These are phyloP conservation scores for Zaprionus lineosus DNA, from an alignment of 2,888 invertebrate genomes.

Conservation along the genomic window DNA sequence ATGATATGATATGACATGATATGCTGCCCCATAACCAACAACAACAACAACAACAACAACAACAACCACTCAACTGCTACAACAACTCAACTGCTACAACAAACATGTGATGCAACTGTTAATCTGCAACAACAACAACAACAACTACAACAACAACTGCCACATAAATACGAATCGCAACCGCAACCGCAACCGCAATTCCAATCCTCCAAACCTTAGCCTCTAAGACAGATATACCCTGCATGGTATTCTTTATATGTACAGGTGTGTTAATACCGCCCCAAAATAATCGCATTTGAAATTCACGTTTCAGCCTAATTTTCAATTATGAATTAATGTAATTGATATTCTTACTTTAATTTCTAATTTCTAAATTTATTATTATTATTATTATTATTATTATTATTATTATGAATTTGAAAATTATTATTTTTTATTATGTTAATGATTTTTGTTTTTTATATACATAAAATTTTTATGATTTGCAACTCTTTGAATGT, in stretches of 20 bases:
- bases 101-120: no score
- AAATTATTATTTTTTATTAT: constrained; percentile 18
- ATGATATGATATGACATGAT: constrained; percentile 19
- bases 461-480: constrained; percentile 19
- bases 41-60: constrained; percentile 37
- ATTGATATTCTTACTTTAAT: constrained; percentile 17
- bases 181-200: constrained; percentile 49
- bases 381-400: constrained; percentile 17
- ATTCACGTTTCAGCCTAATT: constrained; percentile 43
- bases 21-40: constrained; percentile 32
- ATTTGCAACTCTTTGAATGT: constrained; percentile 27
- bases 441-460: constrained; percentile 38
- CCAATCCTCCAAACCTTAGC: no score
- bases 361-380: constrained; percentile 9
- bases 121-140: constrained; percentile 21
- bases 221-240: constrained; percentile 80
- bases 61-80: constrained; percentile 29
- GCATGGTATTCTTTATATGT: constrained; percentile 83
- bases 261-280: constrained; percentile 81
- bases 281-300: constrained; percentile 49
- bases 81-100: constrained; percentile 33
- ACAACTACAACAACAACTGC: constrained; percentile 23
- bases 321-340: constrained; percentile 11
- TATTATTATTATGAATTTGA: constrained; percentile 15
- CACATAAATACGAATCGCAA: constrained; percentile 5